Evolutionary conservation across 1,140 invertebrate genomes (phyloP).

Genomic region (Hyles vespertilio): DNA sequence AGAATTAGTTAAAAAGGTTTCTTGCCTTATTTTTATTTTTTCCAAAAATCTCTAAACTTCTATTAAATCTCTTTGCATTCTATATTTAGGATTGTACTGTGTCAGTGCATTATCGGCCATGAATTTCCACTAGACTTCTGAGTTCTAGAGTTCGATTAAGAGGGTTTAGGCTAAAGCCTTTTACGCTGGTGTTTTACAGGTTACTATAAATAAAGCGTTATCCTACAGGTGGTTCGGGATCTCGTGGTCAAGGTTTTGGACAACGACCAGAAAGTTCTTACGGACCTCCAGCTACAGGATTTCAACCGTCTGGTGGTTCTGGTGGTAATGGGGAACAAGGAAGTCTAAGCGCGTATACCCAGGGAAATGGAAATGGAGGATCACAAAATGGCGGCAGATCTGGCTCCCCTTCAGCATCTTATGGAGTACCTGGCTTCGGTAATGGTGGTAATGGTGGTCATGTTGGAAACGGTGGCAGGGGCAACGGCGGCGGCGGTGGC

Average conservation of each 20-base stretch:
- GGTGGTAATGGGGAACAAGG: conserved; percentile 5
- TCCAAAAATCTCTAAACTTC: too few relatives aligned
- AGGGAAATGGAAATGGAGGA: conserved; percentile 1
- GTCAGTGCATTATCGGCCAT: too few relatives aligned
- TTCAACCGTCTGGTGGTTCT: background rate
- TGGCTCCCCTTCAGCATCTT: conserved; percentile 61
- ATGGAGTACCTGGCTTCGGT: conserved; percentile 73
- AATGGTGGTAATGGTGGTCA: conserved; percentile 22
- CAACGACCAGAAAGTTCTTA: conserved; percentile 52
- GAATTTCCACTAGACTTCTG: too few relatives aligned
- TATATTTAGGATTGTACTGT: too few relatives aligned
- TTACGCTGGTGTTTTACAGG: too few relatives aligned
- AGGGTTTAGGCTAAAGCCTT: too few relatives aligned
- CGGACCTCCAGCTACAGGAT: conserved; percentile 43
- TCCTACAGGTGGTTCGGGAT: conserved; percentile 6
- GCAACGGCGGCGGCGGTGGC: conserved; percentile 10
- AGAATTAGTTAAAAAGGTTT: too few relatives aligned
- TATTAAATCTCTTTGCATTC: too few relatives aligned
- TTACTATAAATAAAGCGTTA: too few relatives aligned
- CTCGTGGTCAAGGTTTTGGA: conserved; percentile 22
- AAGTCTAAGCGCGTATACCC: too few relatives aligned
- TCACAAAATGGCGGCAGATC: conserved; percentile 25
- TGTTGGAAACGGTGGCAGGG: conserved; percentile 29
- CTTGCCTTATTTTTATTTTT: too few relatives aligned
- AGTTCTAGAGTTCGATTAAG: too few relatives aligned